Base-by-base conservation (phyloP, 2,888 invertebrate species). In the Physocephala rufipes region DNA sequence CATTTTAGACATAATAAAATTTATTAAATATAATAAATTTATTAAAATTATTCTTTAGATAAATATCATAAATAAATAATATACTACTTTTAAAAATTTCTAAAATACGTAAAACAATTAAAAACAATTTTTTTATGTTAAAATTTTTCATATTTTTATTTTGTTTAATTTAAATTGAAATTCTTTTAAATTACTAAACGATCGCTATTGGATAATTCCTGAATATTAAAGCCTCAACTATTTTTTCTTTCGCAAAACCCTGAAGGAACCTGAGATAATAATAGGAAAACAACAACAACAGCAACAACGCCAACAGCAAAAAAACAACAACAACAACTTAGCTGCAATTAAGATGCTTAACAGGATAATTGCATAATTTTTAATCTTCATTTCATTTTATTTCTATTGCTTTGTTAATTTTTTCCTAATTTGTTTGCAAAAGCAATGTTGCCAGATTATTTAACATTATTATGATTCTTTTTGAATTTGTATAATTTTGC, bases 311-410 rank as follows among this genome's bases (percentile, higher is more conserved):
- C 36, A 36, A 36, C n/a, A 36, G 2, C 21, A 45, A 26, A 26
- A 73, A 5, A 58, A 64, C 3, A 49, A 65, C 63, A 65, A 63
- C 13, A 9, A 53, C 49, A 49, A 49, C 49, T 68, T 69, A 58
- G 30, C 64, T 49, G n/a, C 43, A 13, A 67, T 69, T 47, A 63
- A 67, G 62, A 66, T 67, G 53, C 64, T 73, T 77, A 77, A 77
- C 76, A 76, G 77, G 75, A 76, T 82, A 82, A 82, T 82, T 81
- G 80, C 77, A 78, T 82, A 83, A 81, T 82, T 77, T 63, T 76
- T 73, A 74, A 67, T 9, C 36, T 72, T 75, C 73, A 74, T 76
- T 74, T 73, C 74, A 74, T 73, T 75, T 76, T 66, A 65, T 75
- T 70, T 71, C 68, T n/a, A n/a, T n/a, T 66, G 59, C 68, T 59